A percentile compares a stretch with the other conserved stretches of the same genome.
phyloP scores from a whole-genome alignment of 1,140 invertebrate genomes.

The Hermetia illucens region DNA sequence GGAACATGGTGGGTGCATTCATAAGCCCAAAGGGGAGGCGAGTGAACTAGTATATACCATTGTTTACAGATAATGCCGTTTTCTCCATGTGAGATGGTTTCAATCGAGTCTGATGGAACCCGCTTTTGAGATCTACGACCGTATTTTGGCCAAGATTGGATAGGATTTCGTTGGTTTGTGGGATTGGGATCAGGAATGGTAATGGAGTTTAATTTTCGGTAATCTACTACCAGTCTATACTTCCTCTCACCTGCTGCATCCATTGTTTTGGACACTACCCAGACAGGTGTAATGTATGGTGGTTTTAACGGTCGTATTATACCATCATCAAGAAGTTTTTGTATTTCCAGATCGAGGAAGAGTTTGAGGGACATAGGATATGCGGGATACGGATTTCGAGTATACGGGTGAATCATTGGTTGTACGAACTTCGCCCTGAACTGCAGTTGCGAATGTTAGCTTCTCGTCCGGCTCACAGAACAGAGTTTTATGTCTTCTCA shows the following conservation, averaged over 20 bases:
- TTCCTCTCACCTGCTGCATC: slow-evolving; percentile 15
- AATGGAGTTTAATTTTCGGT: slow-evolving; percentile 20
- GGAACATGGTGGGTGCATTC: slow-evolving; percentile 14
- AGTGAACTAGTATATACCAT: slow-evolving; percentile 18
- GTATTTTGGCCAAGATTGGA: slow-evolving; percentile 30
- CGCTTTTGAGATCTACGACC: slow-evolving; percentile 30
- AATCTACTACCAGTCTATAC: slow-evolving; percentile 23
- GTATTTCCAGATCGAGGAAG: neutral
- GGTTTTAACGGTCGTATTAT: slow-evolving; percentile 15
- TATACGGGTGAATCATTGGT: slow-evolving; percentile 8
- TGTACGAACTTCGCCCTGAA: slow-evolving; percentile 10
- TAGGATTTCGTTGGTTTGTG: slow-evolving; percentile 33
- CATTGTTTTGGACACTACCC: slow-evolving; percentile 2
- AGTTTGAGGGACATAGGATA: neutral
- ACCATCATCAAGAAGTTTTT: neutral
- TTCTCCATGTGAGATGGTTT: slow-evolving; percentile 19
- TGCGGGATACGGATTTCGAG: slow-evolving; percentile 6
- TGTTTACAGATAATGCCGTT: slow-evolving; percentile 28
- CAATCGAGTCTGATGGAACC: slow-evolving; percentile 21
- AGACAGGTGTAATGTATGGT: slow-evolving; percentile 15
- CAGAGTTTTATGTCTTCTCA: neutral
- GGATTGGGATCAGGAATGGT: slow-evolving; percentile 30
- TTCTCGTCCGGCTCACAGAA: neutral
- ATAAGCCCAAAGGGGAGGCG: too few species aligned
- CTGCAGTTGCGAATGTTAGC: slow-evolving; percentile 8